A percentile compares a stretch with the other conserved stretches of the same genome.
phyloP scores from a whole-genome alignment of 1,140 invertebrate species.

The Eriocheir sinensis region DNA sequence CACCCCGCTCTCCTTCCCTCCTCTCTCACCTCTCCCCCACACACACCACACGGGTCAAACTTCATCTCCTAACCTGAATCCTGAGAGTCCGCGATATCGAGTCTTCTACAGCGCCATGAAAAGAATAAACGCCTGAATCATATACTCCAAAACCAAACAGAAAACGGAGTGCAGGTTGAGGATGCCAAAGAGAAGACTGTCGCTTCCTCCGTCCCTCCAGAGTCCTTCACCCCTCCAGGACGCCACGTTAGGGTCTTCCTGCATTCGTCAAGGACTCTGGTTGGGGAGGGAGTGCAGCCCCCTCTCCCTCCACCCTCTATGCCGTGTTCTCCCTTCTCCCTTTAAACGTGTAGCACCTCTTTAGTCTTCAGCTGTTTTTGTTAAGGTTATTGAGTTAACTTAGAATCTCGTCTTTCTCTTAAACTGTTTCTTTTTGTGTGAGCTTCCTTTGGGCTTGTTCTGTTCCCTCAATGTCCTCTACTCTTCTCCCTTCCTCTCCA shows the following conservation, averaged over 20 bases:
- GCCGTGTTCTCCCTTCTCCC: not conserved
- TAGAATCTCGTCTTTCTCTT: not conserved
- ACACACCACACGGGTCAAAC: too few relatives aligned
- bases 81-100: not conserved
- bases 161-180: not conserved
- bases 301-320: not conserved
- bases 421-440: not conserved
- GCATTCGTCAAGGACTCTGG: slow-evolving; percentile 61
- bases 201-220: not conserved
- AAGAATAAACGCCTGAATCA: not conserved
- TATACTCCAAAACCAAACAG: not conserved
- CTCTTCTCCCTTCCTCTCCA: too few relatives aligned
- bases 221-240: slow-evolving; percentile 60
- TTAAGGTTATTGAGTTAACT: not conserved
- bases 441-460: not conserved
- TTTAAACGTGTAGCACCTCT: not conserved
- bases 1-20: not conserved
- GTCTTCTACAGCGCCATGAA: not conserved
- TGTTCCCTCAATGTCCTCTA: too few relatives aligned
- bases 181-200: not conserved
- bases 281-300: not conserved
- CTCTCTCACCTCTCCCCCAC: not conserved
- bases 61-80: not conserved
- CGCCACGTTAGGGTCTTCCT: not conserved
- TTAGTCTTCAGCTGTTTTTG: not conserved